Base-by-base conservation (phyloP, 2,888 invertebrate species). In the Periphyllus acericola region DNA sequence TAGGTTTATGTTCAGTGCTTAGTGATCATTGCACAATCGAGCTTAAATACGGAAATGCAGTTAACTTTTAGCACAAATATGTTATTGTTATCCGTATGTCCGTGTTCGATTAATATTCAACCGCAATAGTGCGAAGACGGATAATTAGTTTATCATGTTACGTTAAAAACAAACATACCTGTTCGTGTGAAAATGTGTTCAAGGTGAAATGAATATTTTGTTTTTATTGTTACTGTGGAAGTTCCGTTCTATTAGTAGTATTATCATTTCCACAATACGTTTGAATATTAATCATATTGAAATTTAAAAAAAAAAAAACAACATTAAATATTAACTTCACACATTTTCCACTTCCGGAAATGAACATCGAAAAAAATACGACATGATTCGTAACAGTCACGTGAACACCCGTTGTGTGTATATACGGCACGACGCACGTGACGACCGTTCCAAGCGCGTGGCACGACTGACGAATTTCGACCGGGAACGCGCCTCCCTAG, bases 381-480 rank as follows among this genome's bases (percentile, higher is more conserved):
- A 60, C 29, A 17, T 29, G 29, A 32, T 29, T 74, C 74, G 36
- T 72, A 72, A 21, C 21, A 40, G 25, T 74, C 40, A 74, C 72
- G 34, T 34, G 72, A 34, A 34, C n/a, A 66, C 9, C 32, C 17
- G 25, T 25, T 34, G 3, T 25, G 60, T 46, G 34, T 72, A 71
- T 34, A n/a, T 34, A 25, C 9, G 36, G 81, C 29, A 19, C 46
- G 71, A 29, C 79, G 66, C 71, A 74, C 87, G 87, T 87, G 80
- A 66, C 46, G 17, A 32, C 46, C 87, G 87, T 80, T 60, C 72
- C 80, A 14, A 87, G 80, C 74, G 87, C 87, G 87, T 87, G 80
- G 72, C 80, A 80, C 87, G 87, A 87, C 87, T 87, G 87, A 25
- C 74, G 80, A 87, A 87, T 81, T 87, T 80, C 71, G 60, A 78